Percentiles rank a stretch among this genome's conserved stretches.
phyloP scores from a whole-genome alignment of 2,797 vertebrate species.

The Tamandua tetradactyla region DNA sequence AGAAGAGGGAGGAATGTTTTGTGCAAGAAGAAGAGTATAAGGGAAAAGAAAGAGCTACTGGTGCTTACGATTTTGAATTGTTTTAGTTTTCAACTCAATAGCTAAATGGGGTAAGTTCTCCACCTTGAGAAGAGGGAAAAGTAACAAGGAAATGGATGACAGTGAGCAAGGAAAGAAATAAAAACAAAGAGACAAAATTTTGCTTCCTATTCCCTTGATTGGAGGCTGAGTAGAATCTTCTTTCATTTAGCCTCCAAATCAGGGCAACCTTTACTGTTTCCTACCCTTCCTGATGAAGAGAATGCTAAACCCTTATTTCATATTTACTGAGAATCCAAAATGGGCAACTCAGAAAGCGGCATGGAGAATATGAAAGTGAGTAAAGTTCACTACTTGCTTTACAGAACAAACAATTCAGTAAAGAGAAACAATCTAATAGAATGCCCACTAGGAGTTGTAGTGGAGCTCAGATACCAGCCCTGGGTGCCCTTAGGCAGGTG shows the following conservation, averaged over 20 bases:
- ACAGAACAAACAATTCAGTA: neutral
- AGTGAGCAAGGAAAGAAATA: neutral
- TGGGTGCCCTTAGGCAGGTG: neutral
- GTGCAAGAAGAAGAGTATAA: neutral
- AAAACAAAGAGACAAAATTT: neutral
- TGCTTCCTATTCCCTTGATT: neutral
- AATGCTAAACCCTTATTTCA: neutral
- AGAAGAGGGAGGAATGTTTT: neutral
- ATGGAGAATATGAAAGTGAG: neutral
- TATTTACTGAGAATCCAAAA: neutral
- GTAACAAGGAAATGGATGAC: neutral
- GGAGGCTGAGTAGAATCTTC: neutral
- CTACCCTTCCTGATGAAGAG: neutral
- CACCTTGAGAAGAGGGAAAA: neutral
- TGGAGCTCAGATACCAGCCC: neutral
- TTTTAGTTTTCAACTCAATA: neutral
- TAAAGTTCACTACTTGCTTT: neutral
- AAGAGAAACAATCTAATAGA: neutral
- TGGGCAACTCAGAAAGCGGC: neutral
- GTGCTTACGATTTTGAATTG: neutral
- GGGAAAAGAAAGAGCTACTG: neutral
- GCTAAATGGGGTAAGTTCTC: neutral
- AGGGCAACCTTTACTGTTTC: neutral
- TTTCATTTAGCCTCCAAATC: neutral
- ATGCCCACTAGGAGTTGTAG: neutral